These are phyloP conservation scores for Tuberolachnus salignus DNA, from an alignment of 2,888 invertebrate species.

Conservation along the genomic window DNA sequence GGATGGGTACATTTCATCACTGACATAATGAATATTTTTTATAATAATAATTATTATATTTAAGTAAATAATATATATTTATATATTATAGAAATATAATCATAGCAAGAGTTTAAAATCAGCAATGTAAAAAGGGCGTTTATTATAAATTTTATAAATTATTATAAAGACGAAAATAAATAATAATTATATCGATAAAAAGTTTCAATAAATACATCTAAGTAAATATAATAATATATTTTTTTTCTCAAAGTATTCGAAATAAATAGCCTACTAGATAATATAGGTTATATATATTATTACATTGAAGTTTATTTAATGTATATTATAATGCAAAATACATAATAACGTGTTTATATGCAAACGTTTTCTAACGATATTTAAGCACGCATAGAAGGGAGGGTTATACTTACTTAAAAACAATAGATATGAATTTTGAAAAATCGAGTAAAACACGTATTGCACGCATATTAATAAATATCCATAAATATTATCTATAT, in stretches of 20 bases:
- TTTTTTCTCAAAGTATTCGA: too few relatives aligned
- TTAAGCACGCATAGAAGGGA: background rate
- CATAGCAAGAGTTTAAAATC: slow-evolving; percentile 18
- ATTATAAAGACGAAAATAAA: background rate
- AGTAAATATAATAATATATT: too few relatives aligned
- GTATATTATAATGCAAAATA: background rate
- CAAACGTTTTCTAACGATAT: slow-evolving; percentile 2
- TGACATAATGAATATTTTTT: background rate
- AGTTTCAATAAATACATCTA: too few relatives aligned
- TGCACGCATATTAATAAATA: background rate
- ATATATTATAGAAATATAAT: too few relatives aligned
- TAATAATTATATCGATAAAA: too few relatives aligned
- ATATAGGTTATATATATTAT: too few relatives aligned
- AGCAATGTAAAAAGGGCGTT: background rate
- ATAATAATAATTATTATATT: slow-evolving; percentile 26
- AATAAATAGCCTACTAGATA: too few relatives aligned
- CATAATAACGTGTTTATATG: background rate
- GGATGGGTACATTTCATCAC: background rate
- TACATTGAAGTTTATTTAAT: background rate
- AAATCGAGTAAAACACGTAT: too few relatives aligned
- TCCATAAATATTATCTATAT: background rate
- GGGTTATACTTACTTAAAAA: too few relatives aligned
- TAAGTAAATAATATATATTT: too few relatives aligned
- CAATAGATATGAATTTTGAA: too few relatives aligned
- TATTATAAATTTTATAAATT: slow-evolving; percentile 13